Evolutionary conservation across 1,140 invertebrate genomes (phyloP), one percentile per base, ranked within the genome.

Genomic region (Zaprionus vittiger): DNA sequence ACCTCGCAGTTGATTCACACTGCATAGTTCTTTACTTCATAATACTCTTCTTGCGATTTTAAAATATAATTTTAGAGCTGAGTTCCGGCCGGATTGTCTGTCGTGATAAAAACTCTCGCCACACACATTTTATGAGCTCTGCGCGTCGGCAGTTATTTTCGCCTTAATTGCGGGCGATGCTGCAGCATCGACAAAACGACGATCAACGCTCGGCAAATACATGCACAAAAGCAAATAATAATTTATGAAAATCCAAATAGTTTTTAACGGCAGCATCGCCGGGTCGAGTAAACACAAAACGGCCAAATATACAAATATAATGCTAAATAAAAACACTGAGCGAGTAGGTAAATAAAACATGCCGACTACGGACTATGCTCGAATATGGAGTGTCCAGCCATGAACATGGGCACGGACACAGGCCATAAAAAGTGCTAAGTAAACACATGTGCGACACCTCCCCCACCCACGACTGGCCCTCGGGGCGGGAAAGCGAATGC

Each of bases 371-470:
- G 65, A 54, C 67, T 60, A 31, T 66, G 37, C n/a, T 47, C 41
- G 22, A 31, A 17, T 63, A 73, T 52, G 57, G 57, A 54, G 15
- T 38, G 15, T n/a, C 24, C 55, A 54, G 64, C 22, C 55, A 26
- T 56, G 60, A 24, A 34, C 41, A 47, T n/a, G 38, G 15, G 7
- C 47, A 63, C 52, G 59, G 47, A 69, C 72, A 63, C 47, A 44
- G 81, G 66, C 78, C 84, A 87, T 87, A 87, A 87, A 87, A 90
- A 90, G 85, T 90, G 85, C 85, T 90, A 90, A 90, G 85, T 90
- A 90, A 90, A 90, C 85, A 90, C 85, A 90, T 90, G 85, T 90
- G 86, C 65, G 60, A 69, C 66, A 15, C 59, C 62, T 12, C 37
- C n/a, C 52, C n/a, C n/a, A 38, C 37, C 34, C 4, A 37, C 2